These are phyloP conservation scores for Helleia helle DNA, from an alignment of 2,888 invertebrate genomes.

Conservation along the genomic window DNA sequence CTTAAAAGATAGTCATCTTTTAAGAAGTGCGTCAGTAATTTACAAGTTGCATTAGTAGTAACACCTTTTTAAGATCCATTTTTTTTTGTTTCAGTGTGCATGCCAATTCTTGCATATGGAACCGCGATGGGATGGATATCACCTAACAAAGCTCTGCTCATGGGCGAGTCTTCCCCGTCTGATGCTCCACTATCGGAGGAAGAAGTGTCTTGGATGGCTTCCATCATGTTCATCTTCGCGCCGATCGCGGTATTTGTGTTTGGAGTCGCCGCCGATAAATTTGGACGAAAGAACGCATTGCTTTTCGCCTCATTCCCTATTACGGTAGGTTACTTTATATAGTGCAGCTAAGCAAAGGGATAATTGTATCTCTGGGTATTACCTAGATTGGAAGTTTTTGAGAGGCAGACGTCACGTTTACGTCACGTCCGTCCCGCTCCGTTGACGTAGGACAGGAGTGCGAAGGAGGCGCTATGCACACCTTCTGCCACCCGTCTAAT, in stretches of 20 bases:
- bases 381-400: too few species aligned
- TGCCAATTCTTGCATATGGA: constrained; percentile 69
- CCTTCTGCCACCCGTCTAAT: too few species aligned
- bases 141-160: constrained; percentile 62
- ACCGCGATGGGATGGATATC: constrained; percentile 75
- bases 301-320: constrained; percentile 50
- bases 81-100: constrained; percentile 54
- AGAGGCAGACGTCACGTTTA: too few species aligned
- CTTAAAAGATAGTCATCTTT: too few species aligned
- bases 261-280: constrained; percentile 62
- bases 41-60: not conserved
- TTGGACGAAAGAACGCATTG: constrained; percentile 65
- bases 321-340: constrained; percentile 50
- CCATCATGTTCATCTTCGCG: constrained; percentile 72
- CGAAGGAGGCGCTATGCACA: too few species aligned
- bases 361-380: too few species aligned
- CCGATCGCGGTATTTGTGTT: constrained; percentile 69
- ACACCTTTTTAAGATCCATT: not conserved
- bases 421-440: too few species aligned
- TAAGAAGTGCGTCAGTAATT: too few species aligned
- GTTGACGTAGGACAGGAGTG: too few species aligned
- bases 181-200: constrained; percentile 45
- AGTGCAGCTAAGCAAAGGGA: too few species aligned
- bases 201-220: constrained; percentile 72
- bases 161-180: constrained; percentile 52